phyloP scores from a whole-genome alignment of 2,113 vertebrate genomes.

The Otis tarda region DNA sequence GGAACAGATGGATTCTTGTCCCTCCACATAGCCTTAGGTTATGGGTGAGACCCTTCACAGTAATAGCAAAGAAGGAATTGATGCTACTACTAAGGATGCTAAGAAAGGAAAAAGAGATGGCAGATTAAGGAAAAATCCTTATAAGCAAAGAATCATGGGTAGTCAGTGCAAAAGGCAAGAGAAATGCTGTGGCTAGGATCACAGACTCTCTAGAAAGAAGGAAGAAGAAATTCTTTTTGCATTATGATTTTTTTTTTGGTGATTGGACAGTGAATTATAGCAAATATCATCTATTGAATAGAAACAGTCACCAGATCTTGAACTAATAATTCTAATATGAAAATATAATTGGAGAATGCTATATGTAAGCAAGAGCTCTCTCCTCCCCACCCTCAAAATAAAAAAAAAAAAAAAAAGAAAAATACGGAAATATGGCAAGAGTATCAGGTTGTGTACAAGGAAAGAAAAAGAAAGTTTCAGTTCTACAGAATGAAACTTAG shows the following conservation, averaged over 20 bases:
- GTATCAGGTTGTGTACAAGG: not conserved
- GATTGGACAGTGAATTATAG: not conserved
- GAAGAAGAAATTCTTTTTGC: not conserved
- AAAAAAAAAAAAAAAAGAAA: not conserved
- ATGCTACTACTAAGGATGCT: not conserved
- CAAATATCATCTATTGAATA: not conserved
- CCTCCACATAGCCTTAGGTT: not conserved
- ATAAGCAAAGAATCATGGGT: not conserved
- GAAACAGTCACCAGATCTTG: not conserved
- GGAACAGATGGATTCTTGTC: not conserved
- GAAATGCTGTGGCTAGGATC: not conserved
- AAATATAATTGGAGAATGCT: not conserved
- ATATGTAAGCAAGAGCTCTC: not conserved
- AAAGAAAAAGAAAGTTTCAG: not conserved
- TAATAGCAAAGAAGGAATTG: not conserved
- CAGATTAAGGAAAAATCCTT: not conserved
- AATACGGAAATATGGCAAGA: not conserved
- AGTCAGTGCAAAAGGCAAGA: not conserved
- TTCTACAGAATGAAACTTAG: not conserved
- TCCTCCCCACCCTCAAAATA: no score
- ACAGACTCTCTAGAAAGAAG: not conserved
- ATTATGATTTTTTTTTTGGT: rapidly evolving
- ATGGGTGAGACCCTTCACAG: not conserved
- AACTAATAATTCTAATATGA: not conserved
- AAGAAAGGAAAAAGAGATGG: not conserved